Base-by-base conservation (phyloP, 2,888 invertebrate species). In the Parnassius apollo region DNA sequence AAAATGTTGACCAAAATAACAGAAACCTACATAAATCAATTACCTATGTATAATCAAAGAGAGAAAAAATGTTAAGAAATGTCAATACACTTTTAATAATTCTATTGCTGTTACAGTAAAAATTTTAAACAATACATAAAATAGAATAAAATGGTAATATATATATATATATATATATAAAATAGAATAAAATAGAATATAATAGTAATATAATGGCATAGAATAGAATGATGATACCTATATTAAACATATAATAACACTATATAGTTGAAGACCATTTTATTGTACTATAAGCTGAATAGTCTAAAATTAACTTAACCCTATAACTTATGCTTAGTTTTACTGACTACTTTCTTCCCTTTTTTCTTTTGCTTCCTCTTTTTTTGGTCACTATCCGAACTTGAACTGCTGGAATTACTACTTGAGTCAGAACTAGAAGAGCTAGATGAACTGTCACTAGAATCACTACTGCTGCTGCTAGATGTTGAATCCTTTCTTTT, bases 401-500 rank as follows among this genome's bases (percentile, higher is more conserved):
- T 86, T n/a, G 86, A 81, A 69, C 78, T 83, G 1, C 81, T 72
- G n/a, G 74, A 58, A 22, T 48, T 10, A 42, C 58, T 62, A 50
- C 54, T 59, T 44, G 84, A 78, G 18, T 80, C 82, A 1, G 85
- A 80, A 66, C 79, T 83, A 9, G 86, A 83, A n/a, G 82, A 80
- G 65, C 81, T 83, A 58, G 78, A 73, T 48, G 83, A 78, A 73
- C 80, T 85, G 63, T 75, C 71, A 51, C 63, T 64, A 42, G 63
- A 59, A 45, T 62, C 77, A 68, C 78, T 80, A 66, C 82, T 85
- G 67, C 87, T 87, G 59, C 80, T 83, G 64, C 83, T 88, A n/a
- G 85, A 82, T 42, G 85, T 77, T 35, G 86, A 86, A 68, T 76
- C 72, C 63, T 82, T 85, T 68, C 80, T 83, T 66, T 76, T 85